phyloP scores from a whole-genome alignment of 2,113 vertebrate species.

The Pedionomus torquatus region DNA sequence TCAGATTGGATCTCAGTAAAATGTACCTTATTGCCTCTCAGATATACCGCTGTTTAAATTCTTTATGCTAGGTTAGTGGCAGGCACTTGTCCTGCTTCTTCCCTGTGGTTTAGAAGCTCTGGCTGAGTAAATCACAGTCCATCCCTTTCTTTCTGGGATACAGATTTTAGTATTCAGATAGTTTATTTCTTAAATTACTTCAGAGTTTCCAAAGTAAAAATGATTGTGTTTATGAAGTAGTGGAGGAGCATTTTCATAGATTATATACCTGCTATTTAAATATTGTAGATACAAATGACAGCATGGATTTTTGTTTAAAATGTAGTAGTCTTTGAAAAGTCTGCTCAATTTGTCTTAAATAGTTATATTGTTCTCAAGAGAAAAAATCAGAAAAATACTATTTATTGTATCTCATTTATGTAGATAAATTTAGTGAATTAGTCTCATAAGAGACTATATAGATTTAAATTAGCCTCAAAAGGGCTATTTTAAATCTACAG shows the following conservation, averaged over 20 bases:
- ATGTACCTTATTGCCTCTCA: background rate
- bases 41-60: fast-evolving
- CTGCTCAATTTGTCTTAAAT: background rate
- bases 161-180: background rate
- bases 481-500: background rate
- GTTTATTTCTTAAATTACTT: background rate
- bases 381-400: background rate
- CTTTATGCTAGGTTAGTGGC: background rate
- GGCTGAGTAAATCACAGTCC: background rate
- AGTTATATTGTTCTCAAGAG: background rate
- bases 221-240: background rate
- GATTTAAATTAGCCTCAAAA: no score
- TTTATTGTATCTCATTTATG: background rate
- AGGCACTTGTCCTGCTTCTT: background rate
- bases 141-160: background rate
- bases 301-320: background rate
- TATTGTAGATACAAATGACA: background rate
- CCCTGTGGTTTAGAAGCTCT: background rate
- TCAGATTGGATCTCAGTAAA: background rate
- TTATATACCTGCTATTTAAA: background rate
- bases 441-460: background rate
- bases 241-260: background rate
- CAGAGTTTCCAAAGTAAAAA: background rate
- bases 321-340: background rate
- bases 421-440: background rate